Evolutionary conservation across 2,888 invertebrate species (phyloP).

Genomic region (Acleris laterana): DNA sequence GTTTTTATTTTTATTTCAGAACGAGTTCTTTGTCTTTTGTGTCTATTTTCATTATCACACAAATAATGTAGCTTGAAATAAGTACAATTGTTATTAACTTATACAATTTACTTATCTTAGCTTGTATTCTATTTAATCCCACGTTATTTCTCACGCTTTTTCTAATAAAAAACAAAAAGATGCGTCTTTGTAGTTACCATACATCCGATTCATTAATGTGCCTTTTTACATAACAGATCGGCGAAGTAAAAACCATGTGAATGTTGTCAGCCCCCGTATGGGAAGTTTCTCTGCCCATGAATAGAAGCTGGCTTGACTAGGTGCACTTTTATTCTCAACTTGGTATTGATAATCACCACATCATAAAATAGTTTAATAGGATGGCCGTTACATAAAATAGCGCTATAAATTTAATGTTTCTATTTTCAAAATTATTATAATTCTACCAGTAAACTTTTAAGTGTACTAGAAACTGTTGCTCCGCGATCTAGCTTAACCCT

Average conservation of each 20-base stretch:
- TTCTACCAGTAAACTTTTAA: too few species aligned
- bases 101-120: slow-evolving; percentile 18
- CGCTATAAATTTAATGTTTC: not conserved
- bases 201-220: slow-evolving; percentile 42
- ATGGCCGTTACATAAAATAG: not conserved
- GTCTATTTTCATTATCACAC: not conserved
- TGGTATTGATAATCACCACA: not conserved
- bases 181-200: slow-evolving; percentile 41
- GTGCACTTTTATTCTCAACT: slow-evolving; percentile 18
- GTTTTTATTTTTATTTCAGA: slow-evolving; percentile 5
- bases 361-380: not conserved
- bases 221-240: slow-evolving; percentile 39
- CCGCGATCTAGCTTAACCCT: not conserved
- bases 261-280: slow-evolving; percentile 42
- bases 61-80: not conserved
- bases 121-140: slow-evolving; percentile 31
- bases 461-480: not conserved
- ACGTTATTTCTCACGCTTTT: slow-evolving; percentile 48
- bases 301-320: slow-evolving; percentile 27
- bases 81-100: slow-evolving; percentile 20
- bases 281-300: slow-evolving; percentile 43
- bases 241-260: slow-evolving; percentile 45
- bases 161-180: slow-evolving; percentile 43
- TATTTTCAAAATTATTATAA: too few species aligned
- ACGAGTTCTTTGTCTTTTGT: not conserved